Base-by-base conservation (phyloP, 2,888 invertebrate genomes). In the Taenaris catops region DNA sequence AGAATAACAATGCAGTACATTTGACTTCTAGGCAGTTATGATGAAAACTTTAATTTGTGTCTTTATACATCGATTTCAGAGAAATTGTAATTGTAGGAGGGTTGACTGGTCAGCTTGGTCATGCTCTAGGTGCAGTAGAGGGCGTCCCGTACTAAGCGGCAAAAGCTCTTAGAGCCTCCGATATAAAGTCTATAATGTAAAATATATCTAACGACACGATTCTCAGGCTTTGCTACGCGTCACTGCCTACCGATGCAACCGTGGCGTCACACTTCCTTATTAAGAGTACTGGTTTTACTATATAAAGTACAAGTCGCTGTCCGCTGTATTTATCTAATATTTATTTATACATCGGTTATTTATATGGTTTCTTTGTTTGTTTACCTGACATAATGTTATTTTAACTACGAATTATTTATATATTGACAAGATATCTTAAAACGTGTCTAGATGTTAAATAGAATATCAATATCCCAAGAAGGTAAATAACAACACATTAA, bases 201-300 rank as follows among this genome's bases (percentile, higher is more conserved):
- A 8, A 40, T 34, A 18, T 31, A 34, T 24, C 14, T 46, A 43
- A 34, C 59, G 67, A 59, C 73, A 71, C 63, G 55, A 57, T 59
- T 58, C 56, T 49, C 58, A 54, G 45, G 53, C 38, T 23, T 41
- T 45, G 48, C 52, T 58, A 71, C 69, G 76, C 78, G 58, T 65
- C 66, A 60, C 54, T 71, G 61, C 50, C 51, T 58, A 41, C 51
- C 41, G 43, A 34, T 48, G 41, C 41, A 36, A 49, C 45, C 44
- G 45, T 44, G 44, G 46, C 42, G 44, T 44, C 44, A 44, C 48
- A 49, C 45, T 49, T 46, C 48, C 45, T 44, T 44, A 44, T 31
- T 34, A 34, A 44, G 44, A 37, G 16, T 23, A 34, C 32, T 34
- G 24, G 34, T 32, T 38, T 37, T 32, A 37, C 34, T 37, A 25